A percentile compares a stretch with the other conserved stretches of the same genome.
These are phyloP conservation scores for Syngnathus floridae DNA, from an alignment of 2,113 vertebrate genomes.

Conservation along the genomic window DNA sequence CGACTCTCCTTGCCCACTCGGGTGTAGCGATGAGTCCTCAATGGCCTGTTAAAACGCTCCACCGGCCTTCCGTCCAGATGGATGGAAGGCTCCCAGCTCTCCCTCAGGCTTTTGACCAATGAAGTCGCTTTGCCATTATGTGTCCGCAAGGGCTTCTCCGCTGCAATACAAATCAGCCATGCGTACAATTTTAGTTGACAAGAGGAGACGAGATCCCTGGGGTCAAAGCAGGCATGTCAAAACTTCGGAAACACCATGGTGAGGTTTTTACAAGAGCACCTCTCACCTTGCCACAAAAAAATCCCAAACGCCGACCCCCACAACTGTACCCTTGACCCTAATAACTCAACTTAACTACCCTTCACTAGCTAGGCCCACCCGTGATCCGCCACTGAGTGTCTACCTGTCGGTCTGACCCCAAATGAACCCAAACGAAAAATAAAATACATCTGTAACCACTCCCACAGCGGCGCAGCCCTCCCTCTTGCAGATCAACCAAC, in stretches of 20 bases:
- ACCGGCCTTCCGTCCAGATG: conserved; percentile 68
- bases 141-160: conserved; percentile 65
- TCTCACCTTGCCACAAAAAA: conserved; percentile 16
- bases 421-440: conserved; percentile 3
- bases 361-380: background rate
- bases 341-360: conserved; percentile 19
- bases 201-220: conserved; percentile 16
- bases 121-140: conserved; percentile 71
- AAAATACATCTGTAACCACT: too few relatives aligned
- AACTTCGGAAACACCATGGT: conserved; percentile 15
- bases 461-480: too few relatives aligned
- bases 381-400: too few relatives aligned
- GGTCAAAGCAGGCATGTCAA: conserved; percentile 43
- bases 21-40: conserved; percentile 69
- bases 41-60: conserved; percentile 72
- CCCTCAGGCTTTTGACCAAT: conserved; percentile 63
- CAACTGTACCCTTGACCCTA: conserved; percentile 8
- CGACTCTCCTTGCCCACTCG: conserved; percentile 63
- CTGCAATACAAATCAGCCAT: conserved; percentile 46
- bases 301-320: conserved; percentile 22
- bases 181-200: background rate
- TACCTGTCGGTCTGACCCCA: conserved; percentile 14
- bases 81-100: conserved; percentile 72
- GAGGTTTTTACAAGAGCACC: conserved; percentile 32
- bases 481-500: too few relatives aligned